Evolutionary conservation across 2,797 vertebrate genomes (phyloP).

Genomic region (Ceryle rudis): DNA sequence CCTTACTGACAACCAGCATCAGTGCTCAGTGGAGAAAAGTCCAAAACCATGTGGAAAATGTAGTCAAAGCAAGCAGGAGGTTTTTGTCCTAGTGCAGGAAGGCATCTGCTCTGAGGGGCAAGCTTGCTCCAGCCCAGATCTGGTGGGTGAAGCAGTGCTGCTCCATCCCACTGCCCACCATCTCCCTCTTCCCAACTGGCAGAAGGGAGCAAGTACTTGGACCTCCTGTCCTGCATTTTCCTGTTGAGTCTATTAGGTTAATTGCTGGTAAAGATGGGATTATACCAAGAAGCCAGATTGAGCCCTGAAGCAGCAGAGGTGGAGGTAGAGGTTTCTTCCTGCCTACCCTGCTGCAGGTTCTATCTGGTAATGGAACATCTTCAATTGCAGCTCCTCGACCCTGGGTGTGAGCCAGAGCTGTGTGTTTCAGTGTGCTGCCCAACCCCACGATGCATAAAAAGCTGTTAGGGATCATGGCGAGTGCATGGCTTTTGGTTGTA

Average conservation of each 20-base stretch:
- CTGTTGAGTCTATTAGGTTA: background rate
- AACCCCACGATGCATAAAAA: background rate
- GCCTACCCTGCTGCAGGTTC: background rate
- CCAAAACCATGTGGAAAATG: background rate
- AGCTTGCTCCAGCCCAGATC: background rate
- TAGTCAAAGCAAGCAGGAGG: background rate
- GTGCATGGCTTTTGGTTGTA: background rate
- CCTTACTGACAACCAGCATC: background rate
- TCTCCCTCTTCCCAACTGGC: background rate
- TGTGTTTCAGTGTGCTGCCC: background rate
- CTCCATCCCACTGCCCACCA: background rate
- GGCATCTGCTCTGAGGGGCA: background rate
- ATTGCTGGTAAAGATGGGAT: background rate
- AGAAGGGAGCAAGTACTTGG: background rate
- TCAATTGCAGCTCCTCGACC: background rate
- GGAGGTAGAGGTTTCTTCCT: background rate
- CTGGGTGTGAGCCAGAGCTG: accelerated
- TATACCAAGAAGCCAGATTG: background rate
- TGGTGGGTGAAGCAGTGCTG: background rate
- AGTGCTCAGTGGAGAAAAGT: background rate
- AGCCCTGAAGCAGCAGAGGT: background rate
- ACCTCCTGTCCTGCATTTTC: background rate
- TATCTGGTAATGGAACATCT: accelerated
- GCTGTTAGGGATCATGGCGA: background rate
- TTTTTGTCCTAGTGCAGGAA: background rate